Conservation (phyloP, 1,140 invertebrate genomes). For the Drosophila nigrodunni region DNA sequence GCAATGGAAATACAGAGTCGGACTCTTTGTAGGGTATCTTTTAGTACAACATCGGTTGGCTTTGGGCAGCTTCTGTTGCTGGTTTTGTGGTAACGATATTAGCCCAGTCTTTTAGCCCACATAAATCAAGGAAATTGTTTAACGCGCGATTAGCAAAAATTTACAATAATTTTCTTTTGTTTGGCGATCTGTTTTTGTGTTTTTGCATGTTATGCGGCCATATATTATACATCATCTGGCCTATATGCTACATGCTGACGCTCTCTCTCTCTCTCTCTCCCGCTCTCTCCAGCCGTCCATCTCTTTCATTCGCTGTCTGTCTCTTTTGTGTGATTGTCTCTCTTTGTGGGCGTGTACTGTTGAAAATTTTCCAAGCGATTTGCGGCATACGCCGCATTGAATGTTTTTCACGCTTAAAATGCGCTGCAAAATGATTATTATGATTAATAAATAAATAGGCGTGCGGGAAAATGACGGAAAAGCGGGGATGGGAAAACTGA, state of each 20-base stretch:
- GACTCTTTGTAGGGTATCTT: neutral
- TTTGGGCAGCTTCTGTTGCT: conserved; percentile 12
- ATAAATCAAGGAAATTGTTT: conserved; percentile 82
- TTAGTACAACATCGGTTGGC: neutral
- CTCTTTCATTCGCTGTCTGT: conserved; percentile 5
- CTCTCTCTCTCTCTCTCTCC: conserved; percentile 3
- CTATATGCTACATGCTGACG: conserved; percentile 33
- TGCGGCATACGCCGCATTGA: conserved; percentile 80
- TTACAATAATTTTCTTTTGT: conserved; percentile 77
- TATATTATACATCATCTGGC: conserved; percentile 41
- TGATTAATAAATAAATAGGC: conserved; percentile 82
- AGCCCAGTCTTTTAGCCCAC: conserved; percentile 25
- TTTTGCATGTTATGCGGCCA: conserved; percentile 60
- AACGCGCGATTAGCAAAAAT: conserved; percentile 82
- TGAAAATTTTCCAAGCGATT: conserved; percentile 81
- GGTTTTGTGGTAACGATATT: conserved; percentile 29
- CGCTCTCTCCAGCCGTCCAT: neutral
- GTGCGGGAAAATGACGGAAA: conserved; percentile 10
- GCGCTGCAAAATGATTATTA: conserved; percentile 79
- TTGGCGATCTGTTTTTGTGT: conserved; percentile 50
- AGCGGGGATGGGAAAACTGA: too few species aligned
- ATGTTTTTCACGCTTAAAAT: conserved; percentile 80
- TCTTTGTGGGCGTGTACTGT: conserved; percentile 53
- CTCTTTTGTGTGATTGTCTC: conserved; percentile 52
- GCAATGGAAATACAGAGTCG: too few species aligned